These are phyloP conservation scores for Knipowitschia caucasica DNA, from an alignment of 2,797 vertebrate genomes.

Conservation along the genomic window DNA sequence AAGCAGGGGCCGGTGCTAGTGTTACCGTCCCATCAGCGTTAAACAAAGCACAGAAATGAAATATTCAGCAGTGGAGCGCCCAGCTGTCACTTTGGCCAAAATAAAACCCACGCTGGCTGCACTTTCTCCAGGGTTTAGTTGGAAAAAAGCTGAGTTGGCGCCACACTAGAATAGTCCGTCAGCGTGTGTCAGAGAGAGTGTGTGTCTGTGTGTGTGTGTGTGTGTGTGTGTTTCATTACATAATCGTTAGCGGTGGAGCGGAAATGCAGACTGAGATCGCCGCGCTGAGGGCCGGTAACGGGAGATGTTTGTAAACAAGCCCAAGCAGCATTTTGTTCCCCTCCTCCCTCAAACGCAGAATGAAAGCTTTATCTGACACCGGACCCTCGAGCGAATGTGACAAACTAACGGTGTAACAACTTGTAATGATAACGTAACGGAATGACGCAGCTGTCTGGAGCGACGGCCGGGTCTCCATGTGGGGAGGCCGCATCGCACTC, in stretches of 20 bases:
- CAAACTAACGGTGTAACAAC: too few species aligned
- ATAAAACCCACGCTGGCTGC: conserved; percentile 19
- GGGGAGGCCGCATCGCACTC: too few species aligned
- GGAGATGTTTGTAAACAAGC: conserved; percentile 1
- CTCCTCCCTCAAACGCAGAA: too few species aligned
- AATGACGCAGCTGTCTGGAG: too few species aligned
- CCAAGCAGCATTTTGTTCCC: not conserved
- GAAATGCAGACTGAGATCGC: conserved; percentile 30
- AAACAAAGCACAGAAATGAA: conserved; percentile 11
- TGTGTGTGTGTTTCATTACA: conserved; percentile 34
- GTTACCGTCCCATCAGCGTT: conserved; percentile 1
- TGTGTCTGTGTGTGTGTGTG: conserved; percentile 12
- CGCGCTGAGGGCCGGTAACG: not conserved
- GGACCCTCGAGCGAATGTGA: too few species aligned
- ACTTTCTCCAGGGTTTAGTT: conserved; percentile 25
- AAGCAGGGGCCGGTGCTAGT: not conserved
- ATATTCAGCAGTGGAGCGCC: conserved; percentile 25
- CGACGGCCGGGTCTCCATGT: too few species aligned
- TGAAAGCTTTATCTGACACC: too few species aligned
- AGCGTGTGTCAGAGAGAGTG: conserved; percentile 13
- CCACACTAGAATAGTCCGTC: conserved; percentile 10
- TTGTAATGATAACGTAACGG: too few species aligned
- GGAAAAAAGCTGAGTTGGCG: conserved; percentile 35
- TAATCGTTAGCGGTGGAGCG: conserved; percentile 38
- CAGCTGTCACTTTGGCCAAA: conserved; percentile 12